These are phyloP conservation scores for Anguilla japonica DNA, from an alignment of 2,113 vertebrate species.

Conservation along the genomic window DNA sequence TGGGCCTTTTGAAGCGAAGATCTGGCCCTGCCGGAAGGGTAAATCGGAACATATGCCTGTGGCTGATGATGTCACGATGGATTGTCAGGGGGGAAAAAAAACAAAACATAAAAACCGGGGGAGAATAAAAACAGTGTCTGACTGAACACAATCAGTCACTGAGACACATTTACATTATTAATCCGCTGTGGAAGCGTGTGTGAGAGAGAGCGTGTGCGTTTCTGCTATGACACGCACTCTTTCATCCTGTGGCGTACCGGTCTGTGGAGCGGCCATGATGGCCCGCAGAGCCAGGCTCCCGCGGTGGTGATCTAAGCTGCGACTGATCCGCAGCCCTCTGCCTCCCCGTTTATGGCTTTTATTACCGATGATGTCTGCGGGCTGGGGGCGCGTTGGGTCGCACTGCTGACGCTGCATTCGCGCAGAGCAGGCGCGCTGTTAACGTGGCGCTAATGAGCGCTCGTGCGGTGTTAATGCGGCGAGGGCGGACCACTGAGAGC, in stretches of 20 bases:
- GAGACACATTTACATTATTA: slow-evolving; percentile 1
- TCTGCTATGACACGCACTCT: neutral
- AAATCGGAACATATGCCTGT: neutral
- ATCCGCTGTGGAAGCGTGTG: neutral
- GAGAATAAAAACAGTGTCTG: neutral
- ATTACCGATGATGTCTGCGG: neutral
- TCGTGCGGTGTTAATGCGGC: neutral
- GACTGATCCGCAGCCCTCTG: neutral
- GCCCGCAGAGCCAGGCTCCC: neutral
- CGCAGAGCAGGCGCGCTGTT: neutral
- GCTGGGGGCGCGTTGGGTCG: neutral
- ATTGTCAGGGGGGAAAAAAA: neutral
- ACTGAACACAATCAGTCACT: too few relatives aligned
- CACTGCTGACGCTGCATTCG: neutral
- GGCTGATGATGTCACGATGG: neutral
- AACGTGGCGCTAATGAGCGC: neutral
- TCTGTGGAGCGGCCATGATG: neutral
- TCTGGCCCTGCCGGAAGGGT: neutral
- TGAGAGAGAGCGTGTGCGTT: neutral
- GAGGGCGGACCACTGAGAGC: neutral
- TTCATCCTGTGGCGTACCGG: neutral
- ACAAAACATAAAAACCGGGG: neutral
- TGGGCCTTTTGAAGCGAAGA: neutral
- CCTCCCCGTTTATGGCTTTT: neutral
- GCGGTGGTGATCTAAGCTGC: slow-evolving; percentile 14